phyloP scores from a whole-genome alignment of 2,797 vertebrate genomes.

The Fundulus diaphanus region DNA sequence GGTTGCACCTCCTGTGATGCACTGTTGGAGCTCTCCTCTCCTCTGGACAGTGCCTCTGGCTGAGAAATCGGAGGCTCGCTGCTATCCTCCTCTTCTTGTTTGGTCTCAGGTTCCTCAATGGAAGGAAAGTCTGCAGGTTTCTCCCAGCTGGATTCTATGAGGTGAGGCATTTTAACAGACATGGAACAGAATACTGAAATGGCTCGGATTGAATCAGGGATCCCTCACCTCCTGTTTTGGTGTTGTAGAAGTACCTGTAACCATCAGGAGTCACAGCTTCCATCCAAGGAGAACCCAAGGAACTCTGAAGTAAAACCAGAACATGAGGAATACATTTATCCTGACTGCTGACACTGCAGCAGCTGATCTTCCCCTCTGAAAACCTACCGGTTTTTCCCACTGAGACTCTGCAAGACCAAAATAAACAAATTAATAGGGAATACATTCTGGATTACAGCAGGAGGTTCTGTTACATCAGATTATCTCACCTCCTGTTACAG shows the following conservation, averaged over 20 bases:
- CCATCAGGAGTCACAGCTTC: constrained; percentile 91
- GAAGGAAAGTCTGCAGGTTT: constrained; percentile 82
- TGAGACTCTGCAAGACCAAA: constrained; percentile 82
- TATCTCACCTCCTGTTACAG: constrained; percentile 87
- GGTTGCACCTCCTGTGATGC: constrained; percentile 41
- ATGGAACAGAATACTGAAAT: not conserved
- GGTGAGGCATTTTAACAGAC: constrained; percentile 16
- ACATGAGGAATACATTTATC: constrained; percentile 42
- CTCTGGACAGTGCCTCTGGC: constrained; percentile 64
- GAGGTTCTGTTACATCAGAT: not conserved
- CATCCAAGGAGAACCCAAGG: constrained; percentile 80
- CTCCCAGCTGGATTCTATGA: constrained; percentile 92
- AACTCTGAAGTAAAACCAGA: constrained; percentile 68
- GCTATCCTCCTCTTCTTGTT: constrained; percentile 25
- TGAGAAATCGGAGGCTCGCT: constrained; percentile 50
- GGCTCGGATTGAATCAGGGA: not conserved
- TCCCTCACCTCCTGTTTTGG: constrained; percentile 86
- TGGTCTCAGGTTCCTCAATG: constrained; percentile 31
- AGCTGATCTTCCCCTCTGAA: constrained; percentile 70
- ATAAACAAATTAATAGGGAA: not conserved
- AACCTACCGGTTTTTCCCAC: constrained; percentile 90
- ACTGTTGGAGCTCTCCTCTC: constrained; percentile 45
- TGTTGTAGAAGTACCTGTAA: constrained; percentile 92
- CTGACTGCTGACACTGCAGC: constrained; percentile 17
- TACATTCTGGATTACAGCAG: not conserved